Base-by-base conservation (phyloP, 1,140 invertebrate species). In the Papilio dardanus region DNA sequence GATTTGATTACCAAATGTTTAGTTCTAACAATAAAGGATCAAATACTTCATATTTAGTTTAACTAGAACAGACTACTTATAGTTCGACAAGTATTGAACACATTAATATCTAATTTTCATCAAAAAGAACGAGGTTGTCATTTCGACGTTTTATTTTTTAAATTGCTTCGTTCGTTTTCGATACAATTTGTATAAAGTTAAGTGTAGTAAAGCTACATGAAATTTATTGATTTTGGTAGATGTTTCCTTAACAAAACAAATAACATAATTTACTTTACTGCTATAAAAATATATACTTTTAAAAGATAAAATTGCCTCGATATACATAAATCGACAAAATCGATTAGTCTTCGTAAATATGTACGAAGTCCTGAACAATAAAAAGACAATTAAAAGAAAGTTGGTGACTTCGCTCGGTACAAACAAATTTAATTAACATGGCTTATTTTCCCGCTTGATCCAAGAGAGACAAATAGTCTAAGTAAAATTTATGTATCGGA, bases 401-500 rank as follows among this genome's bases (percentile, higher is more conserved):
- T 86, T 77, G 83, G 83, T 82, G 83, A 86, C 83, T 87, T 85
- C 84, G 82, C 86, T 85, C 80, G 76, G 81, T 78, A 84, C 81
- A 84, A 86, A 88, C 84, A 90, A 92, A 91, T 91, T 92, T 89
- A 92, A 91, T 91, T 88, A 91, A 90, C 88, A 89, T 85, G 83
- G 78, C 84, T 90, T 88, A 90, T 91, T 92, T 88, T 80, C 88
- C 81, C 82, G 85, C 83, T 88, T 90, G 89, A 90, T 89, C 87
- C 86, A 77, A 88, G 83, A 81, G 87, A 92, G 91, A 91, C 89
- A 90, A 92, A 92, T 90, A 88, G 88, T 86, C 89, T 93, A 90
- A 92, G 89, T 90, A 88, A 91, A 92, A 92, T 93, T 93, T 91
- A 93, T 92, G 89, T 93, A 93, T 92, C 86, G 89, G 88, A 93